These are phyloP conservation scores for Chrysopilus asiliformis DNA, from an alignment of 2,888 invertebrate species.

Conservation along the genomic window DNA sequence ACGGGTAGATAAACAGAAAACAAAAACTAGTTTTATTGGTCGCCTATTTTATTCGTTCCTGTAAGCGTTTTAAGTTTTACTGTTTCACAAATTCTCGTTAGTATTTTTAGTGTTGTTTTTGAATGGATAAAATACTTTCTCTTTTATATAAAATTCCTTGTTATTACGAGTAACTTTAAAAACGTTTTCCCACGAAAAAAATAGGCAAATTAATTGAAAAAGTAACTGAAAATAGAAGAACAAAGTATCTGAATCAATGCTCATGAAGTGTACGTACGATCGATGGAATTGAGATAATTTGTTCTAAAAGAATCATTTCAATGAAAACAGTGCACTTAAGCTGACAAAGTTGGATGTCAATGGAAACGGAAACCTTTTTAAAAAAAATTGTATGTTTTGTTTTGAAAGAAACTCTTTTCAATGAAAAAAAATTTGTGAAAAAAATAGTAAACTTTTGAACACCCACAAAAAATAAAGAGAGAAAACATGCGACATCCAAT, in stretches of 20 bases:
- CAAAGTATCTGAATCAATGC: constrained; percentile 17
- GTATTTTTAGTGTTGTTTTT: no score
- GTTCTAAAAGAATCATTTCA: constrained; percentile 12
- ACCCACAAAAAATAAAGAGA: not conserved
- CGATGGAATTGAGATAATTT: constrained; percentile 14
- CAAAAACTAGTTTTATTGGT: no score
- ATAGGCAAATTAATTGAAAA: constrained; percentile 14
- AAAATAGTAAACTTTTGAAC: no score
- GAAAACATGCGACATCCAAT: constrained; percentile 12
- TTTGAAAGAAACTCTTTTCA: no score
- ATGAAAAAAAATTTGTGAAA: no score
- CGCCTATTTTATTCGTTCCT: constrained; percentile 16
- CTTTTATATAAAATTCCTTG: not conserved
- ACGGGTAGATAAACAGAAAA: no score
- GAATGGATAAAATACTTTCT: no score
- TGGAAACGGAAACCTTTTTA: constrained; percentile 1
- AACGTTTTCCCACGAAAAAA: constrained; percentile 14
- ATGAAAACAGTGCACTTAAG: constrained; percentile 12
- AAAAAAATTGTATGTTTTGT: no score
- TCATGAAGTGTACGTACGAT: no score
- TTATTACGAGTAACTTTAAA: constrained; percentile 4
- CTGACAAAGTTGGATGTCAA: constrained; percentile 15
- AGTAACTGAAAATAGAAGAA: constrained; percentile 7
- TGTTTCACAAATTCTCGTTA: no score
- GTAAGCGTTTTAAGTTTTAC: no score